Base-by-base conservation (phyloP, 2,888 invertebrate species). In the Watsonalla cultraria region DNA sequence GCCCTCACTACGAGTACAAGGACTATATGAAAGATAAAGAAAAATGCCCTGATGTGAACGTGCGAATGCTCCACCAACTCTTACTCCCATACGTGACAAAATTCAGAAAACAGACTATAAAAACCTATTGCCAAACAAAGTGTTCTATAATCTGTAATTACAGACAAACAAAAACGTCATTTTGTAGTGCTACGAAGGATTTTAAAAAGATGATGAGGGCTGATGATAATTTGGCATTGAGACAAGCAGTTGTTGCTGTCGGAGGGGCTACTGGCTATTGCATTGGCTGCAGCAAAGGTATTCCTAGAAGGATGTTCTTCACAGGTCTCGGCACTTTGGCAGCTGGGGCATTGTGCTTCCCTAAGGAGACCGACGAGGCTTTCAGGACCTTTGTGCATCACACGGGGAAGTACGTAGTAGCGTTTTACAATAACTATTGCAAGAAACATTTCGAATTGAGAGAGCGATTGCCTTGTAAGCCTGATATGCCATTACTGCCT, bases 1-100 rank as follows among this genome's bases (percentile, higher is more conserved):
- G 70, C 2, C 86, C 84, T 0, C 84, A 86, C 52, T 62, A 65
- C 8, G 77, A 80, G 0, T 86, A 85, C 56, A 82, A 84, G 54
- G 73, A 82, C 0, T 74, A 75, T 5, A 0, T 68, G 0, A 74
- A 61, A 48, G 66, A 72, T 0, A 58, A 68, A 48, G 51, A 63
- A 0, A 76, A 66, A 55, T 83, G 83, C 42, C 74, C 80, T 0
- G 72, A 72, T 0, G 51, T 60, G 0, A 67, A 83, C 1, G 63
- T 61, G 0, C 85, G 78, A 48, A 15, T 85, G 0, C 0, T 82
- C 0, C 84, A 84, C 0, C 58, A 61, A 6, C 71, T 60, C 7
- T 50, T 88, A 0, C 56, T 70, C 0, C 88, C 88, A 0, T 62
- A 72, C 9, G 80, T 87, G 0, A 66, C 55, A 7, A 34, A 34